A percentile compares a stretch with the other conserved stretches of the same genome.
These are phyloP conservation scores for Priocnemis perturbator DNA, from an alignment of 2,888 invertebrate species.

Conservation along the genomic window DNA sequence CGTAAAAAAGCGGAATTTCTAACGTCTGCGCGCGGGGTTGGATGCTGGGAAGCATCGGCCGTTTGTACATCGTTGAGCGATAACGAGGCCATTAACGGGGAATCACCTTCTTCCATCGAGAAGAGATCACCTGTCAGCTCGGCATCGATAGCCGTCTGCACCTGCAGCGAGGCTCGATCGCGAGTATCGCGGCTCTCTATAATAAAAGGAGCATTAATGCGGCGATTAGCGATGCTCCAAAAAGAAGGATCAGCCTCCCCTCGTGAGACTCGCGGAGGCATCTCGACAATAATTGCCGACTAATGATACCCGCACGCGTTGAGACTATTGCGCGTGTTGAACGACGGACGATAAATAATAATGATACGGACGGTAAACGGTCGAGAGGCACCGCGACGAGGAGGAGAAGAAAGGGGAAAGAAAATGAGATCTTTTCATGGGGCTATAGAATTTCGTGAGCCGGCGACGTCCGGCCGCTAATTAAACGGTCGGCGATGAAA, in stretches of 20 bases:
- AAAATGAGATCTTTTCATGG: too few relatives aligned
- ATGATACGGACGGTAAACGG: too few relatives aligned
- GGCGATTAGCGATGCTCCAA: slow-evolving; percentile 1
- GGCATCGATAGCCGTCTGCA: slow-evolving; percentile 48
- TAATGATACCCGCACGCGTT: slow-evolving; percentile 1
- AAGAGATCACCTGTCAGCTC: slow-evolving; percentile 55
- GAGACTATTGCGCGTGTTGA: background rate
- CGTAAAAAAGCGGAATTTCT: background rate
- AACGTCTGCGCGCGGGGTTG: slow-evolving; percentile 2
- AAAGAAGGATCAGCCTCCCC: background rate
- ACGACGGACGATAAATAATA: too few relatives aligned
- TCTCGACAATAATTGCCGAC: background rate
- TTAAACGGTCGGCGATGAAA: too few relatives aligned
- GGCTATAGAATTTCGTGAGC: too few relatives aligned
- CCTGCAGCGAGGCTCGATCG: slow-evolving; percentile 43
- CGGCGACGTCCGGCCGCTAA: too few relatives aligned
- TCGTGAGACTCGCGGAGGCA: slow-evolving; percentile 1
- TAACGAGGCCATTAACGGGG: slow-evolving; percentile 50
- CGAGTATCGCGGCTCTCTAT: slow-evolving; percentile 8
- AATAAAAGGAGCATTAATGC: slow-evolving; percentile 18
- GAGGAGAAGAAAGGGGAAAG: too few relatives aligned
- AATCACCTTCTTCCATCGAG: slow-evolving; percentile 45
- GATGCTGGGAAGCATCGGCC: slow-evolving; percentile 24
- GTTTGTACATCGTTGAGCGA: slow-evolving; percentile 45
- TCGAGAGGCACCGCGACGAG: too few relatives aligned